Evolutionary conservation across 2,113 vertebrate genomes (phyloP).

Genomic region (Apteryx mantelli): DNA sequence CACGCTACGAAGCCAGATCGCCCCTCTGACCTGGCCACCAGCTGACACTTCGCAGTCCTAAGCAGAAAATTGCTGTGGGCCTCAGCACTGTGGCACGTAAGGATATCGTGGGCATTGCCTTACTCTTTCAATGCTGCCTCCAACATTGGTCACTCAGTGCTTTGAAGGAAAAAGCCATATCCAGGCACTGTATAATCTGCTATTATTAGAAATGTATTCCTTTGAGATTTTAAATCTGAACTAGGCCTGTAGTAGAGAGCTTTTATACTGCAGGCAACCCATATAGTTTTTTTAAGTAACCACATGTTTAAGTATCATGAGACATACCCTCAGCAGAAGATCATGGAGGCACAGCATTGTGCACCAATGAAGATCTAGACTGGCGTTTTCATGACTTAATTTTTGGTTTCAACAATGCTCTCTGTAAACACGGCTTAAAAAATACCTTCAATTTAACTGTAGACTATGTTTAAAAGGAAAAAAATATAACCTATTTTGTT

Average conservation of each 20-base stretch:
- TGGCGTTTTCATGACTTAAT: neutral
- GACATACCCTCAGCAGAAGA: neutral
- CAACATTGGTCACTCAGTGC: rapidly evolving
- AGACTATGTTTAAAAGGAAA: neutral
- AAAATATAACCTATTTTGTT: neutral
- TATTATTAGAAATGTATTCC: neutral
- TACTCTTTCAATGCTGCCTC: neutral
- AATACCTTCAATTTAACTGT: neutral
- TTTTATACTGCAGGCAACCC: neutral
- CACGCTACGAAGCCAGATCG: rapidly evolving
- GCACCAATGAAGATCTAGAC: neutral
- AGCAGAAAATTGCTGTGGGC: rapidly evolving
- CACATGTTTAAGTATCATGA: neutral
- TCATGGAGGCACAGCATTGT: neutral
- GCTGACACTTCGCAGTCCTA: rapidly evolving
- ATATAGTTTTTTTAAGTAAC: neutral
- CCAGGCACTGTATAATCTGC: neutral
- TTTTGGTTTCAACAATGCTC: neutral
- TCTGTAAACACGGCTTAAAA: neutral
- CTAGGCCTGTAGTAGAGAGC: neutral
- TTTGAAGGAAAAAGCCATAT: neutral
- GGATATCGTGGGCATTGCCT: neutral
- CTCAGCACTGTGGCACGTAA: rapidly evolving
- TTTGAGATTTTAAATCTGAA: neutral
- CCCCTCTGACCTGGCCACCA: neutral